Evolutionary conservation across 1,140 invertebrate species (phyloP).

Genomic region (Harlomillsia oculata): DNA sequence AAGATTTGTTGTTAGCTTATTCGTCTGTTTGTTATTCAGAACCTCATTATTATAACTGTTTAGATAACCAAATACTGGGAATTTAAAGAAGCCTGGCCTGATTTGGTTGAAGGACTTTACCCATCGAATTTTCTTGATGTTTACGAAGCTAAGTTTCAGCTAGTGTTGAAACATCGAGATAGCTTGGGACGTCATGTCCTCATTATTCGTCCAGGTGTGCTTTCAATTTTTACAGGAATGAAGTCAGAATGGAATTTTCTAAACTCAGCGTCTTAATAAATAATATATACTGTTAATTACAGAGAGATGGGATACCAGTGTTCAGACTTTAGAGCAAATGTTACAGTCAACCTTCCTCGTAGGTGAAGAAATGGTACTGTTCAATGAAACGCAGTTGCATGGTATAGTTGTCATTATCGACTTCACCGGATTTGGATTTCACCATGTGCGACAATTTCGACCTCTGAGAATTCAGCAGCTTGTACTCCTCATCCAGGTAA

Average conservation of each 20-base stretch:
- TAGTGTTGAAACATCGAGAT: conserved; percentile 10
- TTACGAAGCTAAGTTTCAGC: not conserved
- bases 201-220: conserved; percentile 4
- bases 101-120: too few relatives aligned
- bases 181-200: conserved; percentile 6
- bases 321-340: conserved; percentile 8
- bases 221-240: too few relatives aligned
- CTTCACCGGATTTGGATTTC: conserved; percentile 42
- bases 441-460: conserved; percentile 37
- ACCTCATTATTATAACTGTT: too few relatives aligned
- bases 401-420: conserved; percentile 43
- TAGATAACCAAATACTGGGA: too few relatives aligned
- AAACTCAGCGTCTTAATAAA: not conserved
- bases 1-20: too few relatives aligned
- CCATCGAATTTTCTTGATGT: not conserved
- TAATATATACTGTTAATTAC: not conserved
- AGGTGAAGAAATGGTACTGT: conserved; percentile 1
- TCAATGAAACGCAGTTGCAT: conserved; percentile 41
- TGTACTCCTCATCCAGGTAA: conserved; percentile 11
- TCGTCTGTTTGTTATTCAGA: too few relatives aligned
- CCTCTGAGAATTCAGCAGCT: conserved; percentile 10
- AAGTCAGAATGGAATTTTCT: too few relatives aligned
- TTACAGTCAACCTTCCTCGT: conserved; percentile 2
- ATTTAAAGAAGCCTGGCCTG: too few relatives aligned
- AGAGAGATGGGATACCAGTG: conserved; percentile 11